Base-by-base conservation (phyloP, 53 echinoderm and acorn worm genomes). In the Astropecten irregularis region DNA sequence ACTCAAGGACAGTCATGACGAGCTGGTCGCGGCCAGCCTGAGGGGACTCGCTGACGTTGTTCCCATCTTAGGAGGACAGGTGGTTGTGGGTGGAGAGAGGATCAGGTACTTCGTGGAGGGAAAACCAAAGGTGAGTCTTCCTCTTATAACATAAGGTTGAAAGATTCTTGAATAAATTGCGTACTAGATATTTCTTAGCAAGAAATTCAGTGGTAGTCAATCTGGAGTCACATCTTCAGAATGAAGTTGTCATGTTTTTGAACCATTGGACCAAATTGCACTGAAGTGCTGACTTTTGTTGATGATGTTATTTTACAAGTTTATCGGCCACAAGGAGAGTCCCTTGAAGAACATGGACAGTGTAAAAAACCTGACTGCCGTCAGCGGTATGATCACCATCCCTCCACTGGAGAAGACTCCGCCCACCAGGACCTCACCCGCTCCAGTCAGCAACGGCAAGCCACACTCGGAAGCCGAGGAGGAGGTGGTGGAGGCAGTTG, bases 371-470 rank as follows among this genome's bases (percentile, higher is more conserved):
- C 73, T 97, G 53, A 97, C 92, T 0, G 97, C 97, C 9, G 94
- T 97, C 71, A 97, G 97, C 49, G 97, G 97, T 2, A 92, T 97
- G 31, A 96, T 97, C 62, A 92, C 92, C 47, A 49, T 97, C 32
- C 97, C 97, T 3, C 66, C 68, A 15, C 37, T 90, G 49, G 91
- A 88, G 31, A 77, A 81, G 49, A 66, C 68, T 32, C 82, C 85
- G 3, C 40, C 76, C 28, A 37, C 82, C 29, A 66, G 29, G 32
- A 31, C 87, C 0, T 26, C 62, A 9, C 26, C 38, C 14, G 69
- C 81, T 10, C 33, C 50, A 9, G 6, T 27, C 0, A 23, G 50
- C 39, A 33, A 28, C 9, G 54, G 69, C 56, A 9, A 35, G 49
- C 65, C 7, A 56, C 50, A 26, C 68, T 68, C 68, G 68, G 68